A percentile compares a stretch with the other conserved stretches of the same genome.
phyloP scores from a whole-genome alignment of 2,888 invertebrate species.

The Scaptomyza parva region DNA sequence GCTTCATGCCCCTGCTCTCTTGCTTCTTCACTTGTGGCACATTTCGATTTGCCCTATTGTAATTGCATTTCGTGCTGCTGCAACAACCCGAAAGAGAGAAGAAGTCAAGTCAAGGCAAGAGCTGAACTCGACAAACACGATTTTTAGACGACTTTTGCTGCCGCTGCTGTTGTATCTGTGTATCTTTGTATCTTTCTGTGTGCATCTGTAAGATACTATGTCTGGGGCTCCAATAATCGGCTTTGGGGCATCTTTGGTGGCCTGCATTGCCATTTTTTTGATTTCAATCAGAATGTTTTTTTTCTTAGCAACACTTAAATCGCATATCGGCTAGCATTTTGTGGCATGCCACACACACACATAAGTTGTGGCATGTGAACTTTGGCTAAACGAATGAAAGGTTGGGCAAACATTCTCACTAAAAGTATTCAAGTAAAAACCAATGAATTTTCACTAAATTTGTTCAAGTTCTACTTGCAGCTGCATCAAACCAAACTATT shows the following conservation, averaged over 20 bases:
- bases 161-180: constrained; percentile 6
- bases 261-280: constrained; percentile 55
- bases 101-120: constrained; percentile 42
- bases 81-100: constrained; percentile 53
- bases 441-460: not conserved
- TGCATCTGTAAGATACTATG: constrained; percentile 30
- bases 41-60: constrained; percentile 70
- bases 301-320: constrained; percentile 48
- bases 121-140: constrained; percentile 52
- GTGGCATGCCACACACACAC: constrained; percentile 43
- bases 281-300: constrained; percentile 69
- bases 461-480: not conserved
- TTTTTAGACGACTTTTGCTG: constrained; percentile 19
- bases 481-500: not conserved
- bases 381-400: constrained; percentile 17
- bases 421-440: not conserved
- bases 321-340: constrained; percentile 49
- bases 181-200: constrained; percentile 13
- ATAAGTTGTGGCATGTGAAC: constrained; percentile 41
- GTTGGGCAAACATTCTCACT: not conserved
- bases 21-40: constrained; percentile 16
- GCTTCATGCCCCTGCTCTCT: not conserved
- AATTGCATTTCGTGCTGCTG: constrained; percentile 81
- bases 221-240: constrained; percentile 61
- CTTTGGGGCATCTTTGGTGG: constrained; percentile 76